Evolutionary conservation across 2,113 vertebrate species (phyloP).

Genomic region (Oreocharis arfaki): DNA sequence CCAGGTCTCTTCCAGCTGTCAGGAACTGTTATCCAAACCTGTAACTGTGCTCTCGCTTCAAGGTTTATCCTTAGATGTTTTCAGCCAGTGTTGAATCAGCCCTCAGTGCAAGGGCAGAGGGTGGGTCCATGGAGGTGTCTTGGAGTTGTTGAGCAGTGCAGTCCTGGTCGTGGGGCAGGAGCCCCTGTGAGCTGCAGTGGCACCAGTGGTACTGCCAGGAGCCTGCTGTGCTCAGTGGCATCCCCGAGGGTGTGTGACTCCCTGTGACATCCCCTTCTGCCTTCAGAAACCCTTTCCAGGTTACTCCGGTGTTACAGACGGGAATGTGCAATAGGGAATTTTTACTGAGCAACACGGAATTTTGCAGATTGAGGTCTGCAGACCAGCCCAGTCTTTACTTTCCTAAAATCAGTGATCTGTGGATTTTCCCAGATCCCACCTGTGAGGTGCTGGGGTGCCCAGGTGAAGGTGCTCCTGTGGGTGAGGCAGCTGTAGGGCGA

Average conservation of each 20-base stretch:
- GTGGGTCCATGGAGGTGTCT: not conserved
- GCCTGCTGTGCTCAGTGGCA: fast-evolving
- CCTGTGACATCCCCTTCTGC: not conserved
- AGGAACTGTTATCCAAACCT: not conserved
- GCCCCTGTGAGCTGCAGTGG: not conserved
- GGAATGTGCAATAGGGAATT: fast-evolving
- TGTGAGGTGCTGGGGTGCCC: not conserved
- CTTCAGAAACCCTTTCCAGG: not conserved
- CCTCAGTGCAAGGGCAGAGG: fast-evolving
- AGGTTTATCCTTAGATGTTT: not conserved
- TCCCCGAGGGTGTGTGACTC: not conserved
- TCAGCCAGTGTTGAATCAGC: too few species aligned
- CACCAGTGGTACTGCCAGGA: not conserved
- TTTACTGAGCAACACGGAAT: fast-evolving
- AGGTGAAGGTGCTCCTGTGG: fast-evolving
- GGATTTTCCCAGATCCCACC: fast-evolving
- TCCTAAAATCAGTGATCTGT: fast-evolving
- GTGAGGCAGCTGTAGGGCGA: fast-evolving
- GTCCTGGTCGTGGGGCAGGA: not conserved
- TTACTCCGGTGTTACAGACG: fast-evolving
- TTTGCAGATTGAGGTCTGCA: fast-evolving
- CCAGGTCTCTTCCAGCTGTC: not conserved
- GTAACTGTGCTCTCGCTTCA: not conserved
- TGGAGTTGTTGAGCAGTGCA: fast-evolving
- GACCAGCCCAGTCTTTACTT: not conserved